Evolutionary conservation across 1,140 invertebrate species (phyloP), one percentile per base, ranked within the genome.

Genomic region (Paralvinella palmiformis): DNA sequence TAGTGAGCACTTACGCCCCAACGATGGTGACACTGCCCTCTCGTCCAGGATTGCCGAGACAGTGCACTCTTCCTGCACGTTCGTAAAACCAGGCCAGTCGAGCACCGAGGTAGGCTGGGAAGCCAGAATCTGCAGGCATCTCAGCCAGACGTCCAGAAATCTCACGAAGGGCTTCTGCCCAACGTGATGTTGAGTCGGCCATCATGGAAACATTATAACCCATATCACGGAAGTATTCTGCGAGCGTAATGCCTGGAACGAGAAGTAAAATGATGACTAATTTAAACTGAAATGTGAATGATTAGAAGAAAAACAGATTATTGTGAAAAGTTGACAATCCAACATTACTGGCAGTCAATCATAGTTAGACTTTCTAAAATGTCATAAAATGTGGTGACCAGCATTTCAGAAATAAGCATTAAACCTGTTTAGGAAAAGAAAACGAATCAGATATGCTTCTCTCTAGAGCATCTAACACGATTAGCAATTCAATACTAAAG

Each of bases 151-250:
- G 94, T 84, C 96, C 96, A 2, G 96, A 99, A 83, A 99, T 99
- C 89, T 99, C 97, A 88, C 97, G 88, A 78, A 99, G 85, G 73
- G 96, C 96, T 83, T 99, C 97, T 59, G 97, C 97, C 97, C 97
- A 99, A 85, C 97, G 92, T 24, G 96, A 99, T 15, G 97, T 99
- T n/a, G 96, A 99, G 83, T 99, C 97, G 73, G 97, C 97, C 97
- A 99, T 99, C 97, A 99, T 99, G 62, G 96, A 96, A 31, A 99
- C 96, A 79, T 99, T 96, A 86, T 98, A 97, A 82, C 97, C 97
- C 96, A 99, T 98, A 80, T 99, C 95, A 73, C 86, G 82, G 83
- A 98, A 99, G 81, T 98, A 99, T 82, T 98, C 96, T 29, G 95
- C 96, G 1, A 99, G 82, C 0, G 96, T 99, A 79, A 99, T 99